A percentile compares a stretch with the other conserved stretches of the same genome.
These are phyloP conservation scores for Leistus spinibarbis DNA, from an alignment of 2,888 invertebrate genomes.

Conservation along the genomic window DNA sequence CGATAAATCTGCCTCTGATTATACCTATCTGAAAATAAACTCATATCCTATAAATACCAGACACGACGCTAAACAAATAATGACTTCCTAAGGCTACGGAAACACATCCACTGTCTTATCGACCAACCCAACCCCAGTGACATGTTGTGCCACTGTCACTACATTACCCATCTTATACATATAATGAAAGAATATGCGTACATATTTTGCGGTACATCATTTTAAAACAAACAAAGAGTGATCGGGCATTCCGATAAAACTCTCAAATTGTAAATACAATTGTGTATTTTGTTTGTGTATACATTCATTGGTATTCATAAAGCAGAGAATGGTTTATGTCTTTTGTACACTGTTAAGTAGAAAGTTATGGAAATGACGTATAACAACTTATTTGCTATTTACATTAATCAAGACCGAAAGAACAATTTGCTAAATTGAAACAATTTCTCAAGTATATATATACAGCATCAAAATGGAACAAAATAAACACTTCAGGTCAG, in stretches of 20 bases:
- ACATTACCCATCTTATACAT: too few relatives aligned
- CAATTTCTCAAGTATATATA: constrained; percentile 1
- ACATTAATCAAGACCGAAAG: constrained; percentile 16
- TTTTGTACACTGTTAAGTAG: neutral
- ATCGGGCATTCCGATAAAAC: too few relatives aligned
- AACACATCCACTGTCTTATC: neutral
- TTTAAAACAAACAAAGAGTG: too few relatives aligned
- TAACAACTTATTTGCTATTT: constrained; percentile 1
- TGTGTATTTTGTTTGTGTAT: too few relatives aligned
- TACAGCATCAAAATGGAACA: neutral
- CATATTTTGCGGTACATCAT: too few relatives aligned
- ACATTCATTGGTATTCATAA: neutral
- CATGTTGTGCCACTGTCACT: too few relatives aligned
- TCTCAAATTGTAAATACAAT: too few relatives aligned
- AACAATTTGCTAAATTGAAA: constrained; percentile 18
- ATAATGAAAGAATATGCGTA: too few relatives aligned
- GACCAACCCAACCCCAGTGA: too few relatives aligned
- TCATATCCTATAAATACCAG: neutral
- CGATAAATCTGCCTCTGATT: neutral
- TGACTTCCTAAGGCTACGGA: neutral
- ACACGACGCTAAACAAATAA: neutral
- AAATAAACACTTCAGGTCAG: neutral
- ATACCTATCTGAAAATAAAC: neutral
- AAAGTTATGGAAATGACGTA: neutral
- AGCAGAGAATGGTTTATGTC: neutral